Conservation (phyloP, 2,113 vertebrate genomes). For the Semnopithecus entellus region DNA sequence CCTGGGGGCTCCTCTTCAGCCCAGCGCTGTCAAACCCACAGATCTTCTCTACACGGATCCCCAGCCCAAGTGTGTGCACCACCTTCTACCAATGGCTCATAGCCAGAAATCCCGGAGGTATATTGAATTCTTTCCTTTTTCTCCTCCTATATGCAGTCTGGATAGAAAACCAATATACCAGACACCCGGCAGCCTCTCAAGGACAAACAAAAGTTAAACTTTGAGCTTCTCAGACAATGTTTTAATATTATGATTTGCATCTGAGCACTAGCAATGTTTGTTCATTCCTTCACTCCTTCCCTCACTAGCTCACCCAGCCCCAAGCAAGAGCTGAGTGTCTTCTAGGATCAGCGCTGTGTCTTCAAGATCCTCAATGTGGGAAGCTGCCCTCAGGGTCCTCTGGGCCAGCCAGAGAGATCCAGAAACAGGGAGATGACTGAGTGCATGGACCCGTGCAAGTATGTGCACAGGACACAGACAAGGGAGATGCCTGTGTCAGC, state of each 20-base stretch:
- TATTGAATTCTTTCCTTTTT: neutral
- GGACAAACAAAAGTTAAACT: neutral
- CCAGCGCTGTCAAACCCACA: accelerated
- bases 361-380: neutral
- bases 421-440: neutral
- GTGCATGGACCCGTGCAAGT: accelerated
- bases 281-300: neutral
- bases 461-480: neutral
- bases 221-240: neutral
- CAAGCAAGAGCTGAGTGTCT: neutral
- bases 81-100: neutral
- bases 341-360: neutral
- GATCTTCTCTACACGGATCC: neutral
- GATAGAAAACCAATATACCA: neutral
- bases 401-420: neutral
- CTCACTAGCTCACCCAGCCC: neutral
- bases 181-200: neutral
- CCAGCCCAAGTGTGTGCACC: no score
- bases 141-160: neutral
- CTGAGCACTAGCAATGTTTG: neutral
- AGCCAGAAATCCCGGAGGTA: neutral
- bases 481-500: neutral
- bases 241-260: neutral
- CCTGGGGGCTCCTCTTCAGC: neutral
- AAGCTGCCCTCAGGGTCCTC: neutral